Base-by-base conservation (phyloP, 2,888 invertebrate species). In the Drosophila planitibia region DNA sequence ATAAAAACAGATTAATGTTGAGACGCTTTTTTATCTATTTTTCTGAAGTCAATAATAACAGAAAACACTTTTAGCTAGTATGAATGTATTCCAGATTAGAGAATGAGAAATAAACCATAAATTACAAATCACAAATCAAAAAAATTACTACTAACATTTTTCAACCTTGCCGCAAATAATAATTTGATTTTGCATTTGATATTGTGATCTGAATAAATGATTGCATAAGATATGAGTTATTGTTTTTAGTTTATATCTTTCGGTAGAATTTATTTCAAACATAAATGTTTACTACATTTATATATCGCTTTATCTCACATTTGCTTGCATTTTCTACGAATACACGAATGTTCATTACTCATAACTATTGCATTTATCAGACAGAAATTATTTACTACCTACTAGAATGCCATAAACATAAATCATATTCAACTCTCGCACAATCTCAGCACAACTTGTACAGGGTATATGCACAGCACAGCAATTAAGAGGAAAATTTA, bases 391-490 rank as follows among this genome's bases (percentile, higher is more conserved):
- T 30, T 52, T n/a, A n/a, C n/a, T n/a, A 12, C 3, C 52, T 19
- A 33, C 2, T 4, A 0, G 4, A 14, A n/a, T 1, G 51, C 28
- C 10, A 19, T 30, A 52, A n/a, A n/a, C 28, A 37, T 16, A 54
- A 35, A 33, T 19, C 19, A 19, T 14, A 19, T 19, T 19, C 5
- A 35, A 33, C 22, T 16, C 6, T 19, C 3, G 1, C 28, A 14
- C 22, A 22, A 19, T 16, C 16, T 16, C 22, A 22, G n/a, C 12
- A 12, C 19, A 57, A 41, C 14, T 59, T 41, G 22, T 28, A 35
- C 41, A 70, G 62, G 32, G 77, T 67, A 60, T 67, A n/a, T 25
- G 2, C 1, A 1, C 4, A 28, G 35, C 16, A 10, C 14, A 4
- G 28, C 0, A 30, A 16, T 19, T 12, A 35, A 16, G 22, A 1